These are phyloP conservation scores for Oplegnathus fasciatus DNA, from an alignment of 2,113 vertebrate species.

Conservation along the genomic window DNA sequence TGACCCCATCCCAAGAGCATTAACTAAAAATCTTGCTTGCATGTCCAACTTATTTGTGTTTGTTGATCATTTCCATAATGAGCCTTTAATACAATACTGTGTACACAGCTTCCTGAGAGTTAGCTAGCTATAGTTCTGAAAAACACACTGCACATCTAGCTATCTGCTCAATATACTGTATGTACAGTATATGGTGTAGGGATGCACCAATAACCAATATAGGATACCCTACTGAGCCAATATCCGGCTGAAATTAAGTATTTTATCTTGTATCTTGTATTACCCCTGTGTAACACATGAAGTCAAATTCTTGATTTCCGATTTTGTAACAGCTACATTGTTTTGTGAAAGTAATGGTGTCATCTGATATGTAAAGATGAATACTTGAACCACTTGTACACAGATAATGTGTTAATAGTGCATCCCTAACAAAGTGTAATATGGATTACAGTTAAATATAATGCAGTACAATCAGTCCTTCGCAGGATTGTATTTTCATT, in stretches of 20 bases:
- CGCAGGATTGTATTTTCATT: slow-evolving; percentile 9
- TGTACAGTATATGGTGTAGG: slow-evolving; percentile 31
- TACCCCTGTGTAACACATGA: neutral
- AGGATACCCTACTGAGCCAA: neutral
- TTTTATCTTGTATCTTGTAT: neutral
- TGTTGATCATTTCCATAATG: slow-evolving; percentile 52
- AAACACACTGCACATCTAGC: slow-evolving; percentile 71
- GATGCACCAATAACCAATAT: slow-evolving; percentile 45
- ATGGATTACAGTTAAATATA: slow-evolving; percentile 33
- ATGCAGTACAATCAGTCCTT: slow-evolving; percentile 19
- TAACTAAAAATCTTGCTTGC: neutral
- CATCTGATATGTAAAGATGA: neutral
- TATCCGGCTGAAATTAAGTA: neutral
- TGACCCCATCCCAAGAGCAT: slow-evolving; percentile 15
- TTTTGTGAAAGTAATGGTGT: neutral
- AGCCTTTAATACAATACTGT: slow-evolving; percentile 78
- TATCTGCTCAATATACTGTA: slow-evolving; percentile 69
- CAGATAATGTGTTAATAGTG: slow-evolving; percentile 17
- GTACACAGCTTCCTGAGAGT: slow-evolving; percentile 83
- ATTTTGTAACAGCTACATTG: neutral
- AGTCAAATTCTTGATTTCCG: neutral
- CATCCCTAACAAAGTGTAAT: slow-evolving; percentile 45
- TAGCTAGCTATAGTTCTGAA: slow-evolving; percentile 73
- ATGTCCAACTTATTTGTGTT: slow-evolving; percentile 9
- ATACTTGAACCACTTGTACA: slow-evolving; percentile 13